Conservation (phyloP, 2,797 vertebrate species). For the Cossypha polioptera region DNA sequence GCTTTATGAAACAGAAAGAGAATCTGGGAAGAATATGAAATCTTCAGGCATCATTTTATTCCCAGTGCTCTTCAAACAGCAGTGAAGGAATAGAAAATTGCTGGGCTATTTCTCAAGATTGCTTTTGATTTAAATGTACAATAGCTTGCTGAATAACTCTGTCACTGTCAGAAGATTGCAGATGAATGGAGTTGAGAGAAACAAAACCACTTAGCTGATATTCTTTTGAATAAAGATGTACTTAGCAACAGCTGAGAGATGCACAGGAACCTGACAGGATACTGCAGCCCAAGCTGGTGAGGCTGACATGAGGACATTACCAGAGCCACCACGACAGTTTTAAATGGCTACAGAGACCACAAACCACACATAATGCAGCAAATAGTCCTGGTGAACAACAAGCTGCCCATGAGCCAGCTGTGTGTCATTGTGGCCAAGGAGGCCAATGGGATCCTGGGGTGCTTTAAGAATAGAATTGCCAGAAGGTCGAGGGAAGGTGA, state of each 20-base stretch:
- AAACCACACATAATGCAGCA: background rate
- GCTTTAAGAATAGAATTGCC: fast-evolving
- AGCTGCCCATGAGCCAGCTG: background rate
- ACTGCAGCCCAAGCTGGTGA: fast-evolving
- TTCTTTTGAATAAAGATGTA: background rate
- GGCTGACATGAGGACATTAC: fast-evolving
- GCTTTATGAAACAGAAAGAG: background rate
- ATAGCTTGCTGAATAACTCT: background rate
- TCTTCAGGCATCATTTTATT: background rate
- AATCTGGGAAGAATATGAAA: background rate
- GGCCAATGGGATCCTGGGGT: background rate
- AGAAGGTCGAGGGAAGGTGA: fast-evolving
- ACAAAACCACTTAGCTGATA: background rate
- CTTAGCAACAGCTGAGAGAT: background rate
- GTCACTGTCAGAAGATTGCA: background rate
- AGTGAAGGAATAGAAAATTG: background rate
- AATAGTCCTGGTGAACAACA: background rate
- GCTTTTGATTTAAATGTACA: background rate
- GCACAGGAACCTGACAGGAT: fast-evolving
- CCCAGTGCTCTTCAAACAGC: background rate
- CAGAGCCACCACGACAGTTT: fast-evolving
- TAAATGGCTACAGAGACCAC: background rate
- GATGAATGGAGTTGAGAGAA: background rate
- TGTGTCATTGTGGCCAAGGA: background rate
- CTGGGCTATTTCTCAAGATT: background rate